A percentile compares a stretch with the other conserved stretches of the same genome.
Conservation (phyloP, 2,797 vertebrate genomes). For the Neostethus bicornis region DNA sequence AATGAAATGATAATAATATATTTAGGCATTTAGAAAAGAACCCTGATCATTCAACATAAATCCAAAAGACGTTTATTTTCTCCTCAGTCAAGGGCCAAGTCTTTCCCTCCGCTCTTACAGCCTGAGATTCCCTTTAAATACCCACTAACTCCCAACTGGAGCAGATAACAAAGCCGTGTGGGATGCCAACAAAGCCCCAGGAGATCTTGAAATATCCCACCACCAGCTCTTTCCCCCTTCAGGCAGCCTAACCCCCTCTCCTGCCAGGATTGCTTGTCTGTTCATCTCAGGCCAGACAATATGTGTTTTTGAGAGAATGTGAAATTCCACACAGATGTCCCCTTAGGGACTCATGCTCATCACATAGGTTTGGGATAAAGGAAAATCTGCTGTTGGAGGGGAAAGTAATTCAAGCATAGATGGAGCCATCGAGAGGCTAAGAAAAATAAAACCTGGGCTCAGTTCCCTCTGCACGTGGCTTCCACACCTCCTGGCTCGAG, state of each 20-base stretch:
- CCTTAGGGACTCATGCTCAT: slow-evolving; percentile 62
- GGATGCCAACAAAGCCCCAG: slow-evolving; percentile 68
- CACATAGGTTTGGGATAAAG: slow-evolving; percentile 45
- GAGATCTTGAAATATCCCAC: slow-evolving; percentile 67
- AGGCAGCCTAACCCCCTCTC: slow-evolving; percentile 55
- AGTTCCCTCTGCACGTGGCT: slow-evolving; percentile 64
- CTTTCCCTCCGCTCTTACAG: slow-evolving; percentile 31
- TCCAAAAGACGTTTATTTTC: slow-evolving; percentile 50
- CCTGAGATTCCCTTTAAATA: slow-evolving; percentile 55
- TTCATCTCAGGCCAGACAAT: slow-evolving; percentile 70
- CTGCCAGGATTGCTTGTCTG: slow-evolving; percentile 63
- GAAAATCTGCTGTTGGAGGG: slow-evolving; percentile 33
- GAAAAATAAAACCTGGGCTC: slow-evolving; percentile 42
- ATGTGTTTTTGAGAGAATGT: slow-evolving; percentile 55
- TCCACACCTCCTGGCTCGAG: slow-evolving; percentile 59
- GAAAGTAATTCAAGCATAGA: slow-evolving; percentile 57
- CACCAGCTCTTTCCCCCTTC: slow-evolving; percentile 45
- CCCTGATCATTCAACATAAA: slow-evolving; percentile 29
- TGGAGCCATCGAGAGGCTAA: slow-evolving; percentile 35
- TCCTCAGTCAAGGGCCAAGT: slow-evolving; percentile 39
- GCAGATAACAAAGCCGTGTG: slow-evolving; percentile 60
- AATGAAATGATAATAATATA: neutral
- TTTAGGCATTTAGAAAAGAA: neutral
- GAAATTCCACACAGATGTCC: slow-evolving; percentile 61
- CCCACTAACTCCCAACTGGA: slow-evolving; percentile 57